Conservation (phyloP, 2,888 invertebrate genomes). For the Aromia moschata region DNA sequence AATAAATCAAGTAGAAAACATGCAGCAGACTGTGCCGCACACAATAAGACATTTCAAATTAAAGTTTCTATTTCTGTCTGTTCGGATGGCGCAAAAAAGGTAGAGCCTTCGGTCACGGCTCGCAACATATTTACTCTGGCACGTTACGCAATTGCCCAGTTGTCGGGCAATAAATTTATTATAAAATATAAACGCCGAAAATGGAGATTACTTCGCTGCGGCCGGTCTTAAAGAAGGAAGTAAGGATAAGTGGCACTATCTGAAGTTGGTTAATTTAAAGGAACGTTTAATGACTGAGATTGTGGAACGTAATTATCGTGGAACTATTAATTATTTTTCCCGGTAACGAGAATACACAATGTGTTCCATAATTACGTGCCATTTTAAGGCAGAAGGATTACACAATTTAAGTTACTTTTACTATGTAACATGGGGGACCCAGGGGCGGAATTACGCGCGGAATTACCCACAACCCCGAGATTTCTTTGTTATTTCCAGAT, state of each 20-base stretch:
- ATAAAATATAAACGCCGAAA: conserved; percentile 9
- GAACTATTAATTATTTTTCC: too few species aligned
- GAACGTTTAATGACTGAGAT: not conserved
- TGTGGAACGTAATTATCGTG: too few species aligned
- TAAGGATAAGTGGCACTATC: conserved; percentile 14
- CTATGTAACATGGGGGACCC: too few species aligned
- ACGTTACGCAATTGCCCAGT: not conserved
- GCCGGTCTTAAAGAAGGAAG: conserved; percentile 19
- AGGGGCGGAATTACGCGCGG: too few species aligned
- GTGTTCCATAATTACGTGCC: too few species aligned
- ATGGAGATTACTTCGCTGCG: conserved; percentile 14
- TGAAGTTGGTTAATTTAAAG: not conserved
- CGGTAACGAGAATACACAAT: too few species aligned
- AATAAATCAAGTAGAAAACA: not conserved
- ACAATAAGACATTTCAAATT: not conserved
- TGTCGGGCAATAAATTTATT: conserved; percentile 14
- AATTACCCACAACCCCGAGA: too few species aligned
- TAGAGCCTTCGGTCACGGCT: not conserved
- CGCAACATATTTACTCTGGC: not conserved
- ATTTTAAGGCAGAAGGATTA: too few species aligned
- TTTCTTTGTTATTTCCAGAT: too few species aligned
- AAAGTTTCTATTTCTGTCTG: not conserved
- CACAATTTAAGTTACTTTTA: too few species aligned
- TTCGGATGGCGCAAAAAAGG: not conserved
- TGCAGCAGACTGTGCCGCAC: not conserved